phyloP scores from a whole-genome alignment of 2,888 invertebrate genomes.

The Aphidoletes aphidimyza region DNA sequence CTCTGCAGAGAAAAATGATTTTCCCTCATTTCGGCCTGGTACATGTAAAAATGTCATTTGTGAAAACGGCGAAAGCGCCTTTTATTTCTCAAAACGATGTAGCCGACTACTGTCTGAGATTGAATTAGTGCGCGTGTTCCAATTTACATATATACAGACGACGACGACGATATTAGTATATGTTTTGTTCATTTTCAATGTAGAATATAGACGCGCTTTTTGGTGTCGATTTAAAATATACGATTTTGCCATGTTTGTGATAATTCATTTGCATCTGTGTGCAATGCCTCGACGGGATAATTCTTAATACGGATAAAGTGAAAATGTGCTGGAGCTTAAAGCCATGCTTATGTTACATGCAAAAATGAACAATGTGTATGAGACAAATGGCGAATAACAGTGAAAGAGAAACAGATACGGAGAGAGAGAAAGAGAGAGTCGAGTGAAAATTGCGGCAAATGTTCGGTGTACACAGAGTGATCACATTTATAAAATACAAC shows the following conservation, averaged over 20 bases:
- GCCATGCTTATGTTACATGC: not conserved
- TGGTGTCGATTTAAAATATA: not conserved
- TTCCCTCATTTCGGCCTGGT: not conserved
- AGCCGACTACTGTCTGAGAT: conserved; percentile 40
- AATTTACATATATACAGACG: not conserved
- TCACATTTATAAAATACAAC: conserved; percentile 56
- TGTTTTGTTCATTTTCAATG: not conserved
- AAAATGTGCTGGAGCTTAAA: conserved; percentile 13
- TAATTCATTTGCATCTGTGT: conserved; percentile 48
- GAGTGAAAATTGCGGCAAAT: conserved; percentile 10
- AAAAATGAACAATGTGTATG: not conserved
- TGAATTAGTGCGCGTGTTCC: conserved; percentile 51
- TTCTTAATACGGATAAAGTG: not conserved
- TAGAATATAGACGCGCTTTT: not conserved
- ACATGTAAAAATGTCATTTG: conserved; percentile 41
- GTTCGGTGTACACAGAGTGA: not conserved
- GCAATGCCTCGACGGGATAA: conserved; percentile 20
- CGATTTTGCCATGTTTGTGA: not conserved
- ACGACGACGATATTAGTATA: not conserved
- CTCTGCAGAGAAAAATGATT: conserved; percentile 9
- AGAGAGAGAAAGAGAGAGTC: not conserved
- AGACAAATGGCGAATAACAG: not conserved
- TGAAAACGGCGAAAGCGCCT: conserved; percentile 11
- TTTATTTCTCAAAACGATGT: conserved; percentile 13
- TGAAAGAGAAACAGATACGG: not conserved